Evolutionary conservation across 35 echinoderm and acorn worm species (phyloP).

Genomic region (Chiridota heheva): DNA sequence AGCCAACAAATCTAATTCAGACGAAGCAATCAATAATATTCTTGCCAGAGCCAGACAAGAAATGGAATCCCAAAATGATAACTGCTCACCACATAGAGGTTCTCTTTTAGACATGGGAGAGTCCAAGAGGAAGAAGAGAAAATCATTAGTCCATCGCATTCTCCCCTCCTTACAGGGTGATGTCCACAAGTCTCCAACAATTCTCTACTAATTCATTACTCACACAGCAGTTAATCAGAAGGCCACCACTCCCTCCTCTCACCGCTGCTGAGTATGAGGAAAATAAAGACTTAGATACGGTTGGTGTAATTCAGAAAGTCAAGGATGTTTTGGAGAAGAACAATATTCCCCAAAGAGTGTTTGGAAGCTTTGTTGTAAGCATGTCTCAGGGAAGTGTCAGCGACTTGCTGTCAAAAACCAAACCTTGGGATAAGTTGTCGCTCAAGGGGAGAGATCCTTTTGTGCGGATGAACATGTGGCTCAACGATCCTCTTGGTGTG

Average conservation of each 20-base stretch:
- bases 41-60: slow-evolving; percentile 85
- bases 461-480: slow-evolving; percentile 95
- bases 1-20: slow-evolving; percentile 62
- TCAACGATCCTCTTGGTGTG: slow-evolving; percentile 68
- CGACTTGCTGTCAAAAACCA: slow-evolving; percentile 84
- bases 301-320: slow-evolving; percentile 66
- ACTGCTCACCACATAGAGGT: neutral
- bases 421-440: slow-evolving; percentile 83
- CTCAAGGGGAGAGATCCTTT: slow-evolving; percentile 90
- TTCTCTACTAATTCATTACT: no score
- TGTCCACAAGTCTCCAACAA: no score
- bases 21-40: slow-evolving; percentile 91
- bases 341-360: slow-evolving; percentile 83
- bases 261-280: slow-evolving; percentile 68
- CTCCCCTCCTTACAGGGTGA: slow-evolving; percentile 28
- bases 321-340: slow-evolving; percentile 67
- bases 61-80: slow-evolving; percentile 67
- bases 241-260: slow-evolving; percentile 50
- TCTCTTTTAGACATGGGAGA: no score
- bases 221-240: neutral
- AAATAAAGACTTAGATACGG: slow-evolving; percentile 70
- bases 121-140: slow-evolving; percentile 30
- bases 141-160: slow-evolving; percentile 25
- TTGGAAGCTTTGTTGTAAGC: slow-evolving; percentile 83
- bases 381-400: slow-evolving; percentile 98